Percentiles rank a stretch among this genome's conserved stretches.
These are phyloP conservation scores for Venturia canescens DNA, from an alignment of 1,140 invertebrate species.

Conservation along the genomic window DNA sequence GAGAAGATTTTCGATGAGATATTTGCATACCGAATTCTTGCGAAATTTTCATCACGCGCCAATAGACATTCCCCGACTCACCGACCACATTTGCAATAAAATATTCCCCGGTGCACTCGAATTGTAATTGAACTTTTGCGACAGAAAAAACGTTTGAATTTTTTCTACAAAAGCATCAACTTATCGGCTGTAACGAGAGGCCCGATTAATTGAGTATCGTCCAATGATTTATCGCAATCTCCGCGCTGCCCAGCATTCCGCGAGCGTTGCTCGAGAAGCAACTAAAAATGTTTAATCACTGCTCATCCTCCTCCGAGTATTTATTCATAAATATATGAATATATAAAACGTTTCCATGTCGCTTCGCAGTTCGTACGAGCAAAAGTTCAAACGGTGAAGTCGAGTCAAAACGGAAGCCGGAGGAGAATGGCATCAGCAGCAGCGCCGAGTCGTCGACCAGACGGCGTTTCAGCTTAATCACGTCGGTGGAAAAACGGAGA, in stretches of 20 bases:
- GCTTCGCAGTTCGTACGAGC: not conserved
- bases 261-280: not conserved
- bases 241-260: not conserved
- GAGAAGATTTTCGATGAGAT: conserved; percentile 24
- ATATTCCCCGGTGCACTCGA: too few species aligned
- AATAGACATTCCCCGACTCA: not conserved
- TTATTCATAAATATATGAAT: not conserved
- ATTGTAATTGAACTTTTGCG: too few species aligned
- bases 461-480: conserved; percentile 71
- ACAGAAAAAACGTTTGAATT: too few species aligned
- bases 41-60: conserved; percentile 11
- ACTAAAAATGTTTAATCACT: conserved; percentile 24
- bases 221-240: not conserved
- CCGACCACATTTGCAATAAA: not conserved
- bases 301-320: not conserved
- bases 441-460: conserved; percentile 50
- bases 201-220: not conserved
- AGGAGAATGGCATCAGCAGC: conserved; percentile 53
- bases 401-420: conserved; percentile 60
- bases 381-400: conserved; percentile 13
- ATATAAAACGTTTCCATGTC: not conserved
- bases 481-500: conserved; percentile 73
- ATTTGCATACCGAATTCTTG: conserved; percentile 10
- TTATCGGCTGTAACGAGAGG: too few species aligned
- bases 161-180: too few species aligned